Base-by-base conservation (phyloP, 2,888 invertebrate genomes). In the Tinea pellionella region DNA sequence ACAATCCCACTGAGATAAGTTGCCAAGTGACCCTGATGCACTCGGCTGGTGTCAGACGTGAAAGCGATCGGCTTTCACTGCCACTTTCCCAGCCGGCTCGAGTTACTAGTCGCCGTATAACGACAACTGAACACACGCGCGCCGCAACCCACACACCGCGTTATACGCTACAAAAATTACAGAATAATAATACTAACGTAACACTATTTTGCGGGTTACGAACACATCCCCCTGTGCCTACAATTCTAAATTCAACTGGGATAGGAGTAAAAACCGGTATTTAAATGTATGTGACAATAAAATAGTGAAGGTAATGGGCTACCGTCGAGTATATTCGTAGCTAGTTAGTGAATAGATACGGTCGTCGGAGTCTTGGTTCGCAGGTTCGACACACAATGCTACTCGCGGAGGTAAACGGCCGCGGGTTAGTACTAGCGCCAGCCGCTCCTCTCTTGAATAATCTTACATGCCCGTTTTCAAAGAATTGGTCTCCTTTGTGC, bases 11-110 rank as follows among this genome's bases (percentile, higher is more conserved):
- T 37, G 13, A 47, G 47, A 47, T 47, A 47, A 47, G 47, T 15
- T 47, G 47, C 47, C 11, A n/a, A 53, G 53, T 53, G 53, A 53
- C 53, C 53, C 53, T 53, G 53, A 53, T 53, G 53, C 53, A 53
- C 53, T 18, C 24, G 13, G 55, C 24, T n/a, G 57, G 32, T 24
- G 57, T 32, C 63, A 63, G 65, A 64, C 69, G 73, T 69, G 77
- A 78, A 77, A 80, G 74, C 76, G 74, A 74, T 73, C 76, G 73
- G 76, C 79, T 81, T 79, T 79, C 79, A 70, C 77, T 75, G 16
- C 51, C 67, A 74, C 78, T 80, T 79, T 78, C 78, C 63, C 65
- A 62, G 65, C 65, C 66, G 64, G 56, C 15, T 42, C 43, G 60
- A n/a, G 2, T 53, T 53, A 53, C 53, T 51, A n/a, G 29, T 24